Percentiles rank a stretch among this genome's conserved stretches.
phyloP scores from a whole-genome alignment of 2,113 vertebrate genomes.

The Ardeotis arabs region DNA sequence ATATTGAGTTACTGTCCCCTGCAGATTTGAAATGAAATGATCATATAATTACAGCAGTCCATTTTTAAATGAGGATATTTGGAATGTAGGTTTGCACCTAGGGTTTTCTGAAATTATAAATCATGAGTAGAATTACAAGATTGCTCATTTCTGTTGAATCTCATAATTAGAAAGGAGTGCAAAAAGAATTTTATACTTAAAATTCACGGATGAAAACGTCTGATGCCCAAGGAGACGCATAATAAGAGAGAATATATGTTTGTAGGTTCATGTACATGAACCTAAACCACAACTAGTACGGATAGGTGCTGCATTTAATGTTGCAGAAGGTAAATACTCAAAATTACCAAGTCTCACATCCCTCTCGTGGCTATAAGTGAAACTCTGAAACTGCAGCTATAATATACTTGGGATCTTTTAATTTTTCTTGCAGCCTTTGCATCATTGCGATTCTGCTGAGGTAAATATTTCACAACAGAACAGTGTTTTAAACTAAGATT shows the following conservation, averaged over 20 bases:
- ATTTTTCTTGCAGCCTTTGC: neutral
- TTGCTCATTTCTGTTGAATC: neutral
- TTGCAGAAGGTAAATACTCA: neutral
- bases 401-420: neutral
- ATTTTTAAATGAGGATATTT: constrained; percentile 66
- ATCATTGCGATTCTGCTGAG: neutral
- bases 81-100: constrained; percentile 28
- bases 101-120: constrained; percentile 61
- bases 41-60: constrained; percentile 67
- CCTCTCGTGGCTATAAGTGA: neutral
- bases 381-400: neutral
- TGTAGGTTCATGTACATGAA: neutral
- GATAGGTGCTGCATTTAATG: neutral
- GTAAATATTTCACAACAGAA: neutral
- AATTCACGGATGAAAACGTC: neutral
- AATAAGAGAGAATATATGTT: neutral
- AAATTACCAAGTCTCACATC: neutral
- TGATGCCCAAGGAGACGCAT: neutral
- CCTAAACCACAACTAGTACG: neutral
- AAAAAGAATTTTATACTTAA: neutral
- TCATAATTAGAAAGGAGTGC: constrained; percentile 22
- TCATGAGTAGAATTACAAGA: neutral
- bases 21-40: constrained; percentile 76
- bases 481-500: neutral
- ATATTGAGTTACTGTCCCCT: constrained; percentile 73